Evolutionary conservation across 2,888 invertebrate species (phyloP), one percentile per base, ranked within the genome.

Genomic region (Abscondita cerata): DNA sequence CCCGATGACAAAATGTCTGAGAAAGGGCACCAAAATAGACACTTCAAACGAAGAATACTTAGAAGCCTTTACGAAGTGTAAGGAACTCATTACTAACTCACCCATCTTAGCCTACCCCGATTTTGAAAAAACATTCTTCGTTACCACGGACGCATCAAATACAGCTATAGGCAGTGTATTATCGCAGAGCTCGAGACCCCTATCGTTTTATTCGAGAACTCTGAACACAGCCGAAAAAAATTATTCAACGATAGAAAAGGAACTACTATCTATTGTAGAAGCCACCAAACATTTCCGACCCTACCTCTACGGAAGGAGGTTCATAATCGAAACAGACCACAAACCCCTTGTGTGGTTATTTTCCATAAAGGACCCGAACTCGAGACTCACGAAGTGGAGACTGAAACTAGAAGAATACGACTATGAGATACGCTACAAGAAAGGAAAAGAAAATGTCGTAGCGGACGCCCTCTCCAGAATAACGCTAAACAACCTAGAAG

Each of bases 361-460:
- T 9, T 33, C 33, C 33, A 8, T 33, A 33, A 33, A n/a, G n/a
- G n/a, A n/a, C n/a, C n/a, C n/a, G n/a, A n/a, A n/a, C n/a, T n/a
- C n/a, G n/a, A n/a, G n/a, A n/a, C n/a, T n/a, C n/a, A n/a, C n/a
- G n/a, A n/a, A n/a, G n/a, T n/a, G n/a, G n/a, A n/a, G n/a, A n/a
- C n/a, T n/a, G n/a, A n/a, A n/a, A n/a, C n/a, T n/a, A n/a, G n/a
- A n/a, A n/a, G n/a, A n/a, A n/a, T n/a, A n/a, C n/a, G 9, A 5
- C 9, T 33, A 33, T 33, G 5, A 33, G 6, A 33, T 33, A 33
- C 33, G 9, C 5, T 33, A 33, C 9, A 33, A 33, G 9, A 33
- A 33, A 33, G 33, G 33, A 8, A 62, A 53, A 61, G 33, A 33
- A 33, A 33, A 9, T 9, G 33, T 9, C 33, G 33, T 40, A 40